Evolutionary conservation across 2,888 invertebrate species (phyloP).

Genomic region (Polyommatus icarus): DNA sequence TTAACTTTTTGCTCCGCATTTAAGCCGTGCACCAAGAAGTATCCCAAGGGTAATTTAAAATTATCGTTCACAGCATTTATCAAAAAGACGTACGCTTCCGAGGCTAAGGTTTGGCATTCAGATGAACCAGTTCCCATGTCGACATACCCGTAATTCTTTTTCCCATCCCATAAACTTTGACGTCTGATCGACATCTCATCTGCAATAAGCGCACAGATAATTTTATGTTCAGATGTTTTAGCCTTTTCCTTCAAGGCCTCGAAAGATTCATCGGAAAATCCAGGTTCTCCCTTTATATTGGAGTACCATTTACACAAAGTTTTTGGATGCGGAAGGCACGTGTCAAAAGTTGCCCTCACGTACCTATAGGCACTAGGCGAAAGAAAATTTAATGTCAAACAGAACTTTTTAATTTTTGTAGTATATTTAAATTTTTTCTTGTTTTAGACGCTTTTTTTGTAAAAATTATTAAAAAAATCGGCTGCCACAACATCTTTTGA

Average conservation of each 20-base stretch:
- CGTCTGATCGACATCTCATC: conserved; percentile 33
- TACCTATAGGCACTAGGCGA: conserved; percentile 41
- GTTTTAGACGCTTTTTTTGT: conserved; percentile 23
- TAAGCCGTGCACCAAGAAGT: conserved; percentile 47
- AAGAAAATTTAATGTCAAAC: conserved; percentile 40
- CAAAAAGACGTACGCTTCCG: conserved; percentile 35
- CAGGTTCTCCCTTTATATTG: conserved; percentile 40
- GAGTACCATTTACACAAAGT: conserved; percentile 42
- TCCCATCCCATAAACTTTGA: conserved; percentile 29
- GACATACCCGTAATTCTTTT: conserved; percentile 19
- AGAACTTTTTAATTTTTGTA: conserved; percentile 19
- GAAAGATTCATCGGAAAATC: conserved; percentile 43
- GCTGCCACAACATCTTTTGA: conserved; percentile 20
- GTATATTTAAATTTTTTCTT: conserved; percentile 10
- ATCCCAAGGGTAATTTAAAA: conserved; percentile 49
- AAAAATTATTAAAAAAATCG: not conserved
- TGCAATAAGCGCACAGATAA: conserved; percentile 32
- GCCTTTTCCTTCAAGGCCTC: conserved; percentile 38
- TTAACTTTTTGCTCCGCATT: conserved; percentile 41
- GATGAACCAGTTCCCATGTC: conserved; percentile 22
- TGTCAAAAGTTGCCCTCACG: conserved; percentile 41
- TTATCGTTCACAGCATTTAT: conserved; percentile 38
- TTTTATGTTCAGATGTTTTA: conserved; percentile 27
- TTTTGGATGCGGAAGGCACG: conserved; percentile 43
- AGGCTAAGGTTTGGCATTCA: conserved; percentile 24